Evolutionary conservation across 1,140 invertebrate genomes (phyloP).

Genomic region (Anagrus nilaparvatae): DNA sequence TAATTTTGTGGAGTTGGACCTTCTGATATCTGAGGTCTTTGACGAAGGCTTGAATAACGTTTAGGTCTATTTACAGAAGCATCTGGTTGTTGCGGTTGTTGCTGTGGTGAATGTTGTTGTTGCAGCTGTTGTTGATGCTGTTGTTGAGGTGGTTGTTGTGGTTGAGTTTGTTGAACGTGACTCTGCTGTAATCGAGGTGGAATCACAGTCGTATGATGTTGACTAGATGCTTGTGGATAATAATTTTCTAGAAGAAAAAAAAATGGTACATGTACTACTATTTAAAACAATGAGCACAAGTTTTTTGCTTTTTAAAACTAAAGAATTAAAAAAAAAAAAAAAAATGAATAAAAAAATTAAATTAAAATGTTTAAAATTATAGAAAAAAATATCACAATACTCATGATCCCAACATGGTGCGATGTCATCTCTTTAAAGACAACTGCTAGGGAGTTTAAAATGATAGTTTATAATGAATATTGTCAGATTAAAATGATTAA

Average conservation of each 20-base stretch:
- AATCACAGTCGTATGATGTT: conserved; percentile 38
- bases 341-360: neutral
- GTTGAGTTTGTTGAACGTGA: conserved; percentile 36
- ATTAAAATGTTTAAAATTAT: neutral
- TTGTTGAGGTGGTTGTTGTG: conserved; percentile 23
- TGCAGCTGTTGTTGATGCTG: conserved; percentile 29
- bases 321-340: conserved; percentile 10
- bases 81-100: conserved; percentile 29
- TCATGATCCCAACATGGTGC: no score
- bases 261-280: no score
- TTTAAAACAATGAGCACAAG: no score
- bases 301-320: no score
- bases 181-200: conserved; percentile 41
- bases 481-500: no score
- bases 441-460: neutral
- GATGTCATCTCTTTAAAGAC: neutral
- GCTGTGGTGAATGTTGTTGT: conserved; percentile 27
- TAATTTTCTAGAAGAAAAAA: conserved; percentile 30
- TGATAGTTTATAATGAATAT: no score
- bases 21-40: conserved; percentile 43
- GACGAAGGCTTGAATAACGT: conserved; percentile 63
- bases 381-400: conserved; percentile 1
- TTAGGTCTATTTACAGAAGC: conserved; percentile 51
- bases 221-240: conserved; percentile 33
- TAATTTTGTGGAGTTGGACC: conserved; percentile 33